Base-by-base conservation (phyloP, 2,113 vertebrate genomes). In the Anarhynchus alexandrinus region DNA sequence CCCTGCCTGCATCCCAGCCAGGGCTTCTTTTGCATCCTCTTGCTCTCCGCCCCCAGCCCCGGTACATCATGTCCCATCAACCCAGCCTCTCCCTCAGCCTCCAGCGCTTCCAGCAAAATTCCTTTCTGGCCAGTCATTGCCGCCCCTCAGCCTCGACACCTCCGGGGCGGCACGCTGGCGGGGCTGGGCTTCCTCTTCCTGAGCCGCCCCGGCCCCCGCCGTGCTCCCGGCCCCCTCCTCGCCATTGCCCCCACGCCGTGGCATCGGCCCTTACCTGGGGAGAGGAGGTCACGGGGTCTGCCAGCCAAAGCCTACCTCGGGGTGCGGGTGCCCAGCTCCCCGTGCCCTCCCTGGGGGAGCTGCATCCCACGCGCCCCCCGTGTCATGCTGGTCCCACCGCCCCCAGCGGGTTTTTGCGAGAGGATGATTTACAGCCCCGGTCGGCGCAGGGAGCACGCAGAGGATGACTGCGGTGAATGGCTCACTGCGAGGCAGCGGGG, bases 161-260 rank as follows among this genome's bases (percentile, higher is more conserved):
- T 94, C 32, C 19, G 2, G 54, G 55, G 54, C 15, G 5, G 25
- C 1, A 10, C 0, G 11, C 91, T 96, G 95, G 8, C 34, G 1
- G 81, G 92, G 92, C 81, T 5, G 43, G 90, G 90, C 86, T 97
- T 95, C 94, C 94, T 81, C 86, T 94, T 95, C 94, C 96, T 77
- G 45, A 95, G 82, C 88, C 3, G 1, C 55, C 19, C 17, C 7
- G 6, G 73, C 21, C 78, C 55, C 36, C 1, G 0, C 84, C 10
- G 6, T 0, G 0, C 54, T 91, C 43, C 87, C 3, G 0, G 59
- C 61, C 29, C 57, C 11, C 45, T 65, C 30, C 74, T 45, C 2
- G 1, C 52, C 49, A 40, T 85, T 5, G 0, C 38, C 72, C 67
- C 2, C 40, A 32, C 3, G 27, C 42, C 1, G 0, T 9, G 70